Conservation (phyloP, 2,113 vertebrate species). For the Eudorcas thomsonii region DNA sequence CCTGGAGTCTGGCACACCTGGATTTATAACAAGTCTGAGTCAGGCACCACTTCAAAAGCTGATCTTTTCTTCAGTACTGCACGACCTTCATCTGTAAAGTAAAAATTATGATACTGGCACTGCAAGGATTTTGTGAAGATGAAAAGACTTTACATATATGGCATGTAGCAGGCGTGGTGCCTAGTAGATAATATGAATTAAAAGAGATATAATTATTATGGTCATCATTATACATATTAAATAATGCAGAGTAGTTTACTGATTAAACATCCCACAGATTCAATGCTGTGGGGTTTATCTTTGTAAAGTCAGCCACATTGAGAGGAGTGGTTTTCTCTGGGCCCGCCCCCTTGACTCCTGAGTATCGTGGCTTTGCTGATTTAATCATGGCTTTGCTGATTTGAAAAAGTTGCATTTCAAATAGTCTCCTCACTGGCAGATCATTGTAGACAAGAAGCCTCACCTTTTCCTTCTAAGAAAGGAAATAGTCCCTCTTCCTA, state of each 20-base stretch:
- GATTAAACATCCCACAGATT: background rate
- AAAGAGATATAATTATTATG: background rate
- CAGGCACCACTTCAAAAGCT: background rate
- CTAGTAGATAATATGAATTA: background rate
- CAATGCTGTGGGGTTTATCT: background rate
- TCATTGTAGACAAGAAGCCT: background rate
- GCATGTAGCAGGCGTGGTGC: background rate
- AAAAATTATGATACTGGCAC: background rate
- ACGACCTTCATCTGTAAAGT: background rate
- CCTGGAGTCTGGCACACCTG: background rate
- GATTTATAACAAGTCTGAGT: background rate
- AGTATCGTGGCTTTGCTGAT: background rate
- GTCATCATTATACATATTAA: background rate
- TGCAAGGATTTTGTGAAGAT: background rate
- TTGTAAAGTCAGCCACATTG: background rate
- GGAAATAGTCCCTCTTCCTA: background rate
- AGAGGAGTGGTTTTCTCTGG: background rate
- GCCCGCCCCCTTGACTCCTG: background rate
- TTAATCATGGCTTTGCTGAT: background rate
- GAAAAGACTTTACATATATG: background rate
- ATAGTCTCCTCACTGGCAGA: background rate
- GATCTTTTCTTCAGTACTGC: background rate
- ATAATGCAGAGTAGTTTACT: background rate
- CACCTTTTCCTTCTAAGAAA: background rate
- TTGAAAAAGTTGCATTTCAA: background rate